A percentile compares a stretch with the other conserved stretches of the same genome.
Evolutionary conservation across 2,888 invertebrate species (phyloP).

Genomic region (Nemoura dubitans): DNA sequence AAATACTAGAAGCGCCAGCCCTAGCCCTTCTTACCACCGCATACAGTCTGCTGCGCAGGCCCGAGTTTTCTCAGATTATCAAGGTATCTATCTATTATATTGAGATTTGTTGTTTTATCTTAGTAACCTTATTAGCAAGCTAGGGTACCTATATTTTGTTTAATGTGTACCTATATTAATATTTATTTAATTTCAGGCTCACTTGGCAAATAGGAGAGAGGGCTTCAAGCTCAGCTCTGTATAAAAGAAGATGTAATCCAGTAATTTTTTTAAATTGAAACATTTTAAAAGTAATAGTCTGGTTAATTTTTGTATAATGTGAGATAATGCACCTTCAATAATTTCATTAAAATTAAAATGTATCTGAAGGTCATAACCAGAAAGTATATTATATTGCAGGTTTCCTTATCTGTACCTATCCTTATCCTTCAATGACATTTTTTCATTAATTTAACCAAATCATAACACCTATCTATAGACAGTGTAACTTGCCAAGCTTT

Average conservation of each 20-base stretch:
- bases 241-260: background rate
- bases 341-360: no score
- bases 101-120: no score
- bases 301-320: background rate
- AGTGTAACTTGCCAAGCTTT: no score
- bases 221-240: conserved; percentile 61
- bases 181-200: conserved; percentile 66
- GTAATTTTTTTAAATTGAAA: background rate
- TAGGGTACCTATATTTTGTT: background rate
- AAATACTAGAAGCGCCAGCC: conserved; percentile 72
- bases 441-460: no score
- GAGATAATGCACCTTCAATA: no score
- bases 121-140: no score
- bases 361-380: no score
- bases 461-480: no score
- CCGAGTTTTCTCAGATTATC: conserved; percentile 77
- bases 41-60: conserved; percentile 78
- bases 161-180: no score
- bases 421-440: no score
- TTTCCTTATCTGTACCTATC: no score
- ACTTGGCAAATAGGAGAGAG: conserved; percentile 75
- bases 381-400: no score
- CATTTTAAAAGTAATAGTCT: background rate
- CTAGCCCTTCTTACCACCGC: conserved; percentile 74
- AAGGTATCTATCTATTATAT: conserved; percentile 63